Evolutionary conservation across 2,797 vertebrate species (phyloP), one percentile per base, ranked within the genome.

Genomic region (Sebastolobus alascanus): DNA sequence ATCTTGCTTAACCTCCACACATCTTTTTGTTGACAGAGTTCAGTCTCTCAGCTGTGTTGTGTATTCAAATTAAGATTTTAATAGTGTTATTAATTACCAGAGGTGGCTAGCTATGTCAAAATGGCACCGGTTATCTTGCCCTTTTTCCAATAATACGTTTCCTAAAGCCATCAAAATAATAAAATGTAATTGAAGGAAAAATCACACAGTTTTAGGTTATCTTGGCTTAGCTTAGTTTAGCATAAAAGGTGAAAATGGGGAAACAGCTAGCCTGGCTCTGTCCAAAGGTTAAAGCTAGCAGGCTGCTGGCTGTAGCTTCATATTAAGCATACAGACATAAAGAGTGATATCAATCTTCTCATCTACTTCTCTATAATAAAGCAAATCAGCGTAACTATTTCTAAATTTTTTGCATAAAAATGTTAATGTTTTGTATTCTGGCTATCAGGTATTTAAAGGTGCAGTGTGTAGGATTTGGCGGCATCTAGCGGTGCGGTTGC

Each of bases 351-450:
- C 31, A 52, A 37, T 37, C 8, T 55, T 40, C 4, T 40, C 9
- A 25, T 14, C 9, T 12, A 2, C 2, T 27, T 18, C 6, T 20
- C 1, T 46, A 14, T 54, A 56, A 60, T 14, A 43, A 3, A 50
- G 22, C 0, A 1, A 56, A 76, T 29, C 9, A 6, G 3, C 4
- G 1, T 20, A 60, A 31, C 14, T 33, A 1, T 38, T 68, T 4
- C 9, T 6, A 66, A 18, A 0, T 13, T 29, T 63, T 29, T 65
- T 60, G 31, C 33, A 22, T n/a, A 33, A 0, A 80, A 74, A 73
- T 46, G 4, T 46, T 66, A 74, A 73, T 40, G 14, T 46, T 70
- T 27, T 75, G 61, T 46, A 25, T 55, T 31, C 8, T n/a, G 59
- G 46, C 46, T 50, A 50, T 9, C 46, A 20, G 46, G 46, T 20